phyloP scores from a whole-genome alignment of 1,140 invertebrate genomes.

The Dendrolimus punctatus region DNA sequence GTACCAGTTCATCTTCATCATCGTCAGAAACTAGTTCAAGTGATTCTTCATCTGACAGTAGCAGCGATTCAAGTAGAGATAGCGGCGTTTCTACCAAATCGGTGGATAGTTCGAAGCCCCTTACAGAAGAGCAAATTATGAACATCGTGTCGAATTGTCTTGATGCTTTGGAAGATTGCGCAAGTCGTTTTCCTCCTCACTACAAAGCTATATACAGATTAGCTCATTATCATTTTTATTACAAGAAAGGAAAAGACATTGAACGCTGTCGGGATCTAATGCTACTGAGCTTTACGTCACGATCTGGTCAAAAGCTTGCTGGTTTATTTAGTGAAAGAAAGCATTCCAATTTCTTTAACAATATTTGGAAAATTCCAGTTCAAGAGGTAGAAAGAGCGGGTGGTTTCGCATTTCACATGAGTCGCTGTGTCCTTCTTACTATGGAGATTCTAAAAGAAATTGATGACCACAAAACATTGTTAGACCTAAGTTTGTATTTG shows the following conservation, averaged over 20 bases:
- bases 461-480: slow-evolving; percentile 86
- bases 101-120: slow-evolving; percentile 35
- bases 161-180: slow-evolving; percentile 86
- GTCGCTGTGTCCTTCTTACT: slow-evolving; percentile 84
- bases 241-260: slow-evolving; percentile 77
- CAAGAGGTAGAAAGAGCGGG: slow-evolving; percentile 93
- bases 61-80: slow-evolving; percentile 52
- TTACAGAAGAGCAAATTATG: slow-evolving; percentile 60
- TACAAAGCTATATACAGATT: slow-evolving; percentile 94
- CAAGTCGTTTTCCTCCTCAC: slow-evolving; percentile 89
- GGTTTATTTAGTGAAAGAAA: slow-evolving; percentile 91
- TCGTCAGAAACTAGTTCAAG: slow-evolving; percentile 62
- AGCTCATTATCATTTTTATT: slow-evolving; percentile 87
- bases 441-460: slow-evolving; percentile 86
- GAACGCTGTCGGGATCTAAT: slow-evolving; percentile 82
- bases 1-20: slow-evolving; percentile 46
- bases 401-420: slow-evolving; percentile 93
- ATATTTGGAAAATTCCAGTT: slow-evolving; percentile 92
- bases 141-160: slow-evolving; percentile 75
- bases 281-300: slow-evolving; percentile 77
- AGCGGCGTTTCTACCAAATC: slow-evolving; percentile 51
- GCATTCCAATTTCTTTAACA: slow-evolving; percentile 92
- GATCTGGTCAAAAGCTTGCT: slow-evolving; percentile 76
- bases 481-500: slow-evolving; percentile 85
- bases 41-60: slow-evolving; percentile 57